A percentile compares a stretch with the other conserved stretches of the same genome.
Evolutionary conservation across 2,797 vertebrate genomes (phyloP).

Genomic region (Schizopygopsis pylzovi): DNA sequence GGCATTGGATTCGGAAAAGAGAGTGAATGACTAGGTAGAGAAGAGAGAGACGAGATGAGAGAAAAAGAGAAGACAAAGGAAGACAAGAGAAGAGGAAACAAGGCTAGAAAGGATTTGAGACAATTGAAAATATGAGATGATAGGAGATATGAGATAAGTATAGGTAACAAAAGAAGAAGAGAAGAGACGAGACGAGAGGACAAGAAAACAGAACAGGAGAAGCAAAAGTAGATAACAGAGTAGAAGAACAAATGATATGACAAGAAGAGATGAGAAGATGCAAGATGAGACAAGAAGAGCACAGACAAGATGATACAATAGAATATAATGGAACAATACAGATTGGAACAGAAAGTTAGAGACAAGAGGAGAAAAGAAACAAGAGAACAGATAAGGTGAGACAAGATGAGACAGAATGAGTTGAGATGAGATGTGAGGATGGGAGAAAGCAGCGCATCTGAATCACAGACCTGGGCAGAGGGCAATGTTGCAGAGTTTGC

Average conservation of each 20-base stretch:
- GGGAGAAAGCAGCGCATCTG: neutral
- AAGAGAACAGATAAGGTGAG: neutral
- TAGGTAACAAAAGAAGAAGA: neutral
- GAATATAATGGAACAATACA: neutral
- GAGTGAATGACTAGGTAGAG: constrained; percentile 8
- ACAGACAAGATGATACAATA: neutral
- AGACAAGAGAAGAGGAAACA: neutral
- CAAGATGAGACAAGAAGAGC: neutral
- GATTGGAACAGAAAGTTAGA: neutral
- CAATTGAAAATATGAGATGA: neutral
- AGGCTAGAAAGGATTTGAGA: neutral
- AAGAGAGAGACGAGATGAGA: neutral
- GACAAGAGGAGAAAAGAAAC: neutral
- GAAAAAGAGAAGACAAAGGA: neutral
- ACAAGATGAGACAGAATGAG: neutral
- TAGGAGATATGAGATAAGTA: neutral
- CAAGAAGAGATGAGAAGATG: neutral
- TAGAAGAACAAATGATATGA: neutral
- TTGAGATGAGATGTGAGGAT: neutral
- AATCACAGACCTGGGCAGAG: constrained; percentile 90
- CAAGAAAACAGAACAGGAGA: neutral
- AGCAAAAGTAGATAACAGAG: too few relatives aligned
- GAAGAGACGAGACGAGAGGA: neutral
- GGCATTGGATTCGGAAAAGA: constrained; percentile 23
- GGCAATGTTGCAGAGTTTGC: constrained; percentile 99